Evolutionary conservation across 2,113 vertebrate genomes (phyloP), one percentile per base, ranked within the genome.

Genomic region (Orientallactaga bullata): DNA sequence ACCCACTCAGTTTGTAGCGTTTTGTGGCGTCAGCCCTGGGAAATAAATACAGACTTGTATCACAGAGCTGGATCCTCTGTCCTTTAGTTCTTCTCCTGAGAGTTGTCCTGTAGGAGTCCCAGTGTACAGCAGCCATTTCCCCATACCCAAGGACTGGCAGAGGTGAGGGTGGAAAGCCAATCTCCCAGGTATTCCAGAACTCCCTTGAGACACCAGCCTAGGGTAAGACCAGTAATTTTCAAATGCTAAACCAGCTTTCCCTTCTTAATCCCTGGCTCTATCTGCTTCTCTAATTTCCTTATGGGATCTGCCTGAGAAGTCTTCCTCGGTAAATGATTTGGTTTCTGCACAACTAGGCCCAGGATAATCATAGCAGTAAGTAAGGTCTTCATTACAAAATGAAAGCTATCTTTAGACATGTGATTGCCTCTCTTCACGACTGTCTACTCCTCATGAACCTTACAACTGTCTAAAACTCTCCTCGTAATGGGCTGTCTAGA

Each of bases 401-500:
- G 72, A 93, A 96, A 11, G 1, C 69, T 89, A 16, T 91, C 81
- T 82, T 95, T 88, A 76, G 58, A 51, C 24, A 85, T 63, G 63
- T 72, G 58, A 85, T 60, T 87, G 26, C 15, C 37, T 92, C 47
- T 85, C 39, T 82, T 92, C 84, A n/a, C 68, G 65, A 89, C 60
- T 85, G 26, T 68, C 61, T 93, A 66, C 65, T 77, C 35, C 78
- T 85, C 35, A 11, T 23, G 55, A 89, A 76, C 69, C 76, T 88
- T 71, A 74, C 92, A 89, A 77, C 32, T 32, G 35, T 74, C 85
- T 87, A 72, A 92, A 93, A 93, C 32, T 32, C 24, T 93, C 74
- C 60, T 90, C 47, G 26, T 79, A 90, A 94, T 86, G 47, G 82
- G 39, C 82, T 32, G 83, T 95, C 92, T 92, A 73, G 88, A 94